Evolutionary conservation across 1,140 invertebrate species (phyloP).

Genomic region (Antheraea mylitta): DNA sequence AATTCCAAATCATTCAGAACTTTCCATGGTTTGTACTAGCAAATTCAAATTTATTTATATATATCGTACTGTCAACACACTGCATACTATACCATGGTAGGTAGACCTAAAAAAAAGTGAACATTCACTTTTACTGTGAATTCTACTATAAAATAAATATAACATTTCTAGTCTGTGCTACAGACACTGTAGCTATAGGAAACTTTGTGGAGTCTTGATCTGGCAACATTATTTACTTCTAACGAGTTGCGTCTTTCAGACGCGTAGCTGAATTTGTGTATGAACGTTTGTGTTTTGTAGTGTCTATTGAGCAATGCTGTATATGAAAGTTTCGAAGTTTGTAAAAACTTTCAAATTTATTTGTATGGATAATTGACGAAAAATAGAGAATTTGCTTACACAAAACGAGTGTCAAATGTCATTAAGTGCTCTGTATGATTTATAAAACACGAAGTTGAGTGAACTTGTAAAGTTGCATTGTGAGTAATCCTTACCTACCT

Average conservation of each 20-base stretch:
- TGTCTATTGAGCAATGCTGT: neutral
- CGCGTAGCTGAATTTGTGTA: conserved; percentile 37
- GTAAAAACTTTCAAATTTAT: conserved; percentile 57
- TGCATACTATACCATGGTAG: no score
- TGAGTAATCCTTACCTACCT: conserved; percentile 42
- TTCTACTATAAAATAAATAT: no score
- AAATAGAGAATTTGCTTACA: neutral
- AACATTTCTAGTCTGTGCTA: neutral
- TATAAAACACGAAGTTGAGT: conserved; percentile 60
- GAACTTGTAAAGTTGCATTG: conserved; percentile 54
- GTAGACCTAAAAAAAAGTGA: no score
- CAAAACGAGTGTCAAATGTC: neutral
- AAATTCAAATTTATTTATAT: no score
- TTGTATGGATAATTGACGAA: neutral
- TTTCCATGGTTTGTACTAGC: no score
- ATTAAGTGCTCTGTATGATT: conserved; percentile 10
- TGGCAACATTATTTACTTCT: neutral
- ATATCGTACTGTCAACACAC: no score
- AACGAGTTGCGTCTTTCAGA: conserved; percentile 50
- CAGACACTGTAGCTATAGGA: neutral
- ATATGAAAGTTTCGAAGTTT: conserved; percentile 37
- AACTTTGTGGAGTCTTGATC: neutral
- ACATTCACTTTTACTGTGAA: no score
- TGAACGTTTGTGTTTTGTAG: conserved; percentile 25
- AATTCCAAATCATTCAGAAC: no score